Base-by-base conservation (phyloP, 1,140 invertebrate genomes). In the Semibalanus balanoides region DNA sequence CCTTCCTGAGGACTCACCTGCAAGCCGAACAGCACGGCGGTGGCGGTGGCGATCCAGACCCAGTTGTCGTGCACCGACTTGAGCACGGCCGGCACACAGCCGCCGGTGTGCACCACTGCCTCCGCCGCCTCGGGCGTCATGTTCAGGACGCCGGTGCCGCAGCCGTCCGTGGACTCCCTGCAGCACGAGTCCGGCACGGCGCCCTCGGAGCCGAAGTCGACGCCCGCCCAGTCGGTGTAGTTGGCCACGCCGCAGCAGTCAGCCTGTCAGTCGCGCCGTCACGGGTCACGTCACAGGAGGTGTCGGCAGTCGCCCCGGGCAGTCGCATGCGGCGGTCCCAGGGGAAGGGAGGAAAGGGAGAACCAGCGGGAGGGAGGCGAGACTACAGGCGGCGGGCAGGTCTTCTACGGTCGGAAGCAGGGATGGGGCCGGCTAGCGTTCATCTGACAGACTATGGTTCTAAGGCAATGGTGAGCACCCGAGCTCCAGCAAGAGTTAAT, bases 31-130 rank as follows among this genome's bases (percentile, higher is more conserved):
- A 92, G 89, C 81, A 96, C 91, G 76, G 93, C 94, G 76, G 90
- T 90, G 9, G 90, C 91, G 74, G 96, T 82, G 85, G 96, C 94
- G 76, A 93, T 83, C 3, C 93, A 86, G 83, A 96, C 94, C 76
- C 96, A 92, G 22, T 94, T 82, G 22, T 90, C 84, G 77, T 96
- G 83, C 72, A 96, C 85, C 74, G 92, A 88, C 25, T 91, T 90
- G 85, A 95, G 97, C 91, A 90, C 91, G 81, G 92, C 87, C 29
- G 91, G 86, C 91, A 93, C 93, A 84, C 91, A 93, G 80, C 91
- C 88, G 81, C 89, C 92, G 82, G 93, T 91, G 75, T 90, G 87
- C 75, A 93, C 89, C 17, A 92, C 92, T 43, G 92, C 92, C 17
- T 3, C 74, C 30, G 30, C n/a, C 27, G 22, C 0, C 30, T 31